Base-by-base conservation (phyloP, 1,140 invertebrate genomes). In the Zeugodacus cucurbitae region DNA sequence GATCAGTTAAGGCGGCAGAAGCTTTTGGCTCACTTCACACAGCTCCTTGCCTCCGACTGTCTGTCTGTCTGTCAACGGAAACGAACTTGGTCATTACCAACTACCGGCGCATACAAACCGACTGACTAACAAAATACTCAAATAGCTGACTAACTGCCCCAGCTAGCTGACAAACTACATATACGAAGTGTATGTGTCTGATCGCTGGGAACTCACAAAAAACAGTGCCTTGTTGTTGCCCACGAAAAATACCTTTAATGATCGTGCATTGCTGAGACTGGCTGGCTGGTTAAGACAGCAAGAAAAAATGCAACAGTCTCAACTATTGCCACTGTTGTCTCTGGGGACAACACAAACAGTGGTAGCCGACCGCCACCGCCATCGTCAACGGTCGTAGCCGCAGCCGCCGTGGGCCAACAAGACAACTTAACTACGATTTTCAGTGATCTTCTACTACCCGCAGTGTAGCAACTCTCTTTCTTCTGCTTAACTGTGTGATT, bases 221-320 rank as follows among this genome's bases (percentile, higher is more conserved):
- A 74, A 37, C n/a, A n/a, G 6, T 7, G 37, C 70, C n/a, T 48
- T 3, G 7, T 82, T 82, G 74, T 48, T 48, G 41, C 37, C 20
- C 41, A 82, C 74, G 74, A 82, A 82, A 82, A 82, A 82, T 82
- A 41, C n/a, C 41, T 82, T 82, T 82, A 82, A 82, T 82, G 74
- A 82, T 82, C 74, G 74, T 41, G 74, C 74, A 54, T 48, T 48
- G 74, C 41, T 14, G 0, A 41, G 70, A 17, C 70, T 3, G 34
- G n/a, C n/a, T 44, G 32, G 37, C 64, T 34, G 6, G 6, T 5
- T 48, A 29, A 48, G 34, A 14, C 74, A 26, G 41, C 17, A 26
- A 41, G 44, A 41, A 37, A 74, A 74, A 74, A 37, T 74, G 67
- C 67, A 74, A 32, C 67, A 74, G 74, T 11, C 74, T 82, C n/a